Base-by-base conservation (phyloP, 1,140 invertebrate species). In the Pantala flavescens region DNA sequence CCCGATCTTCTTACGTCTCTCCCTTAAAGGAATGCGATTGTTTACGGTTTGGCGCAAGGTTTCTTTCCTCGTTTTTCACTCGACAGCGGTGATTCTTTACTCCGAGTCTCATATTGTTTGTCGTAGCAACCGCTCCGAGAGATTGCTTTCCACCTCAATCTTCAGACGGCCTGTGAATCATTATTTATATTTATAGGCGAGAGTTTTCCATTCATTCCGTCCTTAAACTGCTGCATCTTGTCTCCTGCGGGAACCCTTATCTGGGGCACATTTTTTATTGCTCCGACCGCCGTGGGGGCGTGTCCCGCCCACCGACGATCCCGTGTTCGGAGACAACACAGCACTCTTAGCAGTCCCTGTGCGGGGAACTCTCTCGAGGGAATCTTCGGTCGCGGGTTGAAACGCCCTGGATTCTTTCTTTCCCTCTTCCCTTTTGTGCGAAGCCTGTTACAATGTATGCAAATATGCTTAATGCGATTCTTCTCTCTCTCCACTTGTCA, bases 161-260 rank as follows among this genome's bases (percentile, higher is more conserved):
- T 21, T 21, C 49, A 63, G 49, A 63, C 49, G 49, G n/a, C 49
- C 49, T 63, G n/a, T n/a, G 49, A 63, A 63, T 63, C 49, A 63
- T 63, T 63, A 63, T 63, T 63, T 63, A 63, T 63, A 63, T 63
- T 63, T 63, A 63, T 63, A 63, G 49, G 49, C 49, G 49, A 63
- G 49, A 63, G 49, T 63, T 63, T 63, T 63, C 49, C 49, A 63
- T 63, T 21, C 49, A 63, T 63, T 63, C 49, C n/a, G 28, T 9
- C 28, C 28, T 9, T 36, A 36, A 36, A 36, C 28, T 36, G 28
- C 28, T 36, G 28, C 28, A 36, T 36, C 28, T 36, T 36, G 28
- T 36, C 28, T 36, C 28, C 28, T 36, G 28, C 9, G 28, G 28
- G 28, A 36, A 36, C 28, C 49, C 49, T 63, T 63, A 63, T 63